phyloP scores from a whole-genome alignment of 1,140 invertebrate species.

The Drosophila willistoni region DNA sequence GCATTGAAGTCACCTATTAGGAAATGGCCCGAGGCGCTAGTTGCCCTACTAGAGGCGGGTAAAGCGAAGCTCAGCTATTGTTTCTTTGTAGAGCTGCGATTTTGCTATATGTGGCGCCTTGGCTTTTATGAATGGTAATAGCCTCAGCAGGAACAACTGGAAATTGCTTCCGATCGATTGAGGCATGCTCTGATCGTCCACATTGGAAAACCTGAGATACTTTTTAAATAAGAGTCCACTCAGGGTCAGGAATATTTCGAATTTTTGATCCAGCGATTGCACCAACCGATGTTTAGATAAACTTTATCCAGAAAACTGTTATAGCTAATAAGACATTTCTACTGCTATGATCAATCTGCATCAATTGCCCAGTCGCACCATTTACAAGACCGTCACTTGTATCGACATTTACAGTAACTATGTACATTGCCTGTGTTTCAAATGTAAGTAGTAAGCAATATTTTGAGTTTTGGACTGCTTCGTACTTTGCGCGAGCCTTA shows the following conservation, averaged over 20 bases:
- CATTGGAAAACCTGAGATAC: background rate
- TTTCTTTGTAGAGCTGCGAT: too few relatives aligned
- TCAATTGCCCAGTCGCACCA: slow-evolving; percentile 10
- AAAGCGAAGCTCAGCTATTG: too few relatives aligned
- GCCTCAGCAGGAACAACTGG: slow-evolving; percentile 4
- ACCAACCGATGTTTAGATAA: background rate
- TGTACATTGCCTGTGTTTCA: background rate
- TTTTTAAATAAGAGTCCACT: background rate
- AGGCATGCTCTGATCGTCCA: background rate
- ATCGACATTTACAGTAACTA: slow-evolving; percentile 7
- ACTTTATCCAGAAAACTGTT: background rate
- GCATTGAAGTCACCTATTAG: too few relatives aligned
- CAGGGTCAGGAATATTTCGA: background rate
- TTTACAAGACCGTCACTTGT: slow-evolving; percentile 9
- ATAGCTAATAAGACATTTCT: background rate
- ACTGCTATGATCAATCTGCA: too few relatives aligned
- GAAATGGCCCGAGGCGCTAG: too few relatives aligned
- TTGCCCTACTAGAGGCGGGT: too few relatives aligned
- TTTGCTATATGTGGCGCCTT: too few relatives aligned
- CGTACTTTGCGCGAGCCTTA: too few relatives aligned
- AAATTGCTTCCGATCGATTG: background rate
- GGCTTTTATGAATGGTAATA: too few relatives aligned
- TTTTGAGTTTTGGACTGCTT: background rate
- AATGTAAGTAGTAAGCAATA: background rate
- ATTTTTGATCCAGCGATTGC: background rate